Conservation (phyloP, 2,797 vertebrate species). For the Novumbra hubbsi region DNA sequence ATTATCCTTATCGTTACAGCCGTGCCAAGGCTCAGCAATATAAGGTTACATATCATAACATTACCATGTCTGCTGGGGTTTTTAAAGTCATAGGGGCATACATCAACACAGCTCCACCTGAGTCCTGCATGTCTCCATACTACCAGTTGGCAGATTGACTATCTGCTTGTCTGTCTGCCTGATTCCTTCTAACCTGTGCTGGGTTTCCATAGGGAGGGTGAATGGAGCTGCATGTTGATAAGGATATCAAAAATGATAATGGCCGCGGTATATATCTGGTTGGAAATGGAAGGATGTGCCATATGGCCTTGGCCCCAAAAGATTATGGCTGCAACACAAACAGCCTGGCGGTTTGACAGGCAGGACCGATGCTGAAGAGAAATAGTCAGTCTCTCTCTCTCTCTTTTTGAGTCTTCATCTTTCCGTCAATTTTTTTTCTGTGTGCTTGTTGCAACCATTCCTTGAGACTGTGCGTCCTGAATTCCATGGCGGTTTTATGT, state of each 20-base stretch:
- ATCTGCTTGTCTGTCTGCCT: slow-evolving; percentile 19
- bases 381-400: slow-evolving; percentile 38
- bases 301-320: slow-evolving; percentile 42
- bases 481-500: slow-evolving; percentile 35
- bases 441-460: background rate
- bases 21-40: slow-evolving; percentile 14
- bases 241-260: slow-evolving; percentile 50
- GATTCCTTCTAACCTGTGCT: slow-evolving; percentile 32
- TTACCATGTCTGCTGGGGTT: background rate
- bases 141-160: background rate
- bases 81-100: slow-evolving; percentile 36
- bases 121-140: slow-evolving; percentile 21
- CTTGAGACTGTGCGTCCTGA: slow-evolving; percentile 10
- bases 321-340: slow-evolving; percentile 41
- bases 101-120: slow-evolving; percentile 51
- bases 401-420: background rate
- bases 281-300: slow-evolving; percentile 35
- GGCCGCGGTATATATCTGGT: slow-evolving; percentile 17
- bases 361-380: slow-evolving; percentile 10
- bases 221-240: slow-evolving; percentile 49
- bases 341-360: slow-evolving; percentile 21
- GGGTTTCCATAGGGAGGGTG: slow-evolving; percentile 33
- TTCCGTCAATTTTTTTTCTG: background rate
- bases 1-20: slow-evolving; percentile 37
- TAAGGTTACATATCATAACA: slow-evolving; percentile 24